A percentile compares a stretch with the other conserved stretches of the same genome.
Evolutionary conservation across 2,113 vertebrate genomes (phyloP).

Genomic region (Eurystomus gularis): DNA sequence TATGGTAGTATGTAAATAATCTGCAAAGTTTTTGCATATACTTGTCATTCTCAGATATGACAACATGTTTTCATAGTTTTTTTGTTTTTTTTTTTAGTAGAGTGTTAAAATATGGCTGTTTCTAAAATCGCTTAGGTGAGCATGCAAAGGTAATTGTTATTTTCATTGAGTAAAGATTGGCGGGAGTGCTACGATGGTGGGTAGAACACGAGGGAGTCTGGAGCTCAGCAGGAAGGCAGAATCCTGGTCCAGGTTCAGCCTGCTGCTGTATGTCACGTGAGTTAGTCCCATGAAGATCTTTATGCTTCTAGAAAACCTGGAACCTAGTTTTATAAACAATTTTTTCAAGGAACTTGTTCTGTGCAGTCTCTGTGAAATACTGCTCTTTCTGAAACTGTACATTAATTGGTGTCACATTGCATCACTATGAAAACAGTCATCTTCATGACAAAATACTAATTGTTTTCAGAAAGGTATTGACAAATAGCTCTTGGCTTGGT

Average conservation of each 20-base stretch:
- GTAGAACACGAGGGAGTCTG: not conserved
- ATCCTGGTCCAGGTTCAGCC: not conserved
- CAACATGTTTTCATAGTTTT: not conserved
- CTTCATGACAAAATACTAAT: not conserved
- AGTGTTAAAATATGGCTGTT: not conserved
- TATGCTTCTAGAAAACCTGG: not conserved
- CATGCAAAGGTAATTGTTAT: not conserved
- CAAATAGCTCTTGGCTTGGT: not conserved
- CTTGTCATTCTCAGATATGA: not conserved
- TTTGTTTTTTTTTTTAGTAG: not conserved
- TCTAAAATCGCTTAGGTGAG: not conserved
- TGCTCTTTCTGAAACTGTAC: not conserved
- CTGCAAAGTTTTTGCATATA: not conserved
- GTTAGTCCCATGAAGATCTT: not conserved
- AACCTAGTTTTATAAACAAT: not conserved
- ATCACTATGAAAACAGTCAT: not conserved
- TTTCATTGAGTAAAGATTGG: not conserved
- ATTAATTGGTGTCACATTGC: not conserved
- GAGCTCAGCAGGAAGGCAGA: not conserved
- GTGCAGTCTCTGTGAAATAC: not conserved
- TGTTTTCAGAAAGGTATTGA: not conserved
- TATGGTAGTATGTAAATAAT: not conserved
- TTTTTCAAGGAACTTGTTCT: not conserved
- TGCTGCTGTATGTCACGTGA: not conserved
- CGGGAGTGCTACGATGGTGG: fast-evolving